These are phyloP conservation scores for Cylloceria caligata DNA, from an alignment of 2,888 invertebrate species.

Conservation along the genomic window DNA sequence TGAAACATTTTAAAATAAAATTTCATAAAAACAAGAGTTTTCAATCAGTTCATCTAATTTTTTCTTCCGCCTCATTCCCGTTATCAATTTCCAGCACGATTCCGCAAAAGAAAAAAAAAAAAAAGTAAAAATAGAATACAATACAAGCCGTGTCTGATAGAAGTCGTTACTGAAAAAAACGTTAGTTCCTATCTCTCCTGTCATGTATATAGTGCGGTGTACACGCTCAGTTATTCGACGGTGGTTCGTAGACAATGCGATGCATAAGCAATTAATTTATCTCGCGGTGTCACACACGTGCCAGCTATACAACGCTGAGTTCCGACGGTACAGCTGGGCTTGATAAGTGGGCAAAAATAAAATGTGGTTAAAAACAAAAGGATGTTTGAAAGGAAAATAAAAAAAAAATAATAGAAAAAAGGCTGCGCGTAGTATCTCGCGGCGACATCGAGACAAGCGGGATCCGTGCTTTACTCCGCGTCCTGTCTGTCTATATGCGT, in stretches of 20 bases:
- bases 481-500: background rate
- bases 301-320: constrained; percentile 30
- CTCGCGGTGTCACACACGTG: constrained; percentile 64
- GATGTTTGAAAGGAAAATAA: constrained; percentile 2
- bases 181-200: constrained; percentile 2
- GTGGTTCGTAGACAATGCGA: constrained; percentile 50
- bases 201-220: background rate
- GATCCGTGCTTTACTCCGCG: background rate
- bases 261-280: constrained; percentile 67
- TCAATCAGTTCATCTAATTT: background rate
- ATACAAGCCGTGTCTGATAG: background rate
- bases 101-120: background rate
- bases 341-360: constrained; percentile 56
- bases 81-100: constrained; percentile 15
- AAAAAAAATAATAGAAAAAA: constrained; percentile 4
- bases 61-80: background rate
- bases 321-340: constrained; percentile 27
- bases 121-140: background rate
- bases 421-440: background rate
- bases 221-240: constrained; percentile 22
- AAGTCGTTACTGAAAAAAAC: constrained; percentile 1
- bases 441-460: constrained; percentile 17
- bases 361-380: constrained; percentile 39
- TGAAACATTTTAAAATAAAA: background rate
- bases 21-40: background rate